Evolutionary conservation across 2,888 invertebrate genomes (phyloP), one percentile per base, ranked within the genome.

Genomic region (Epirrita christyi): DNA sequence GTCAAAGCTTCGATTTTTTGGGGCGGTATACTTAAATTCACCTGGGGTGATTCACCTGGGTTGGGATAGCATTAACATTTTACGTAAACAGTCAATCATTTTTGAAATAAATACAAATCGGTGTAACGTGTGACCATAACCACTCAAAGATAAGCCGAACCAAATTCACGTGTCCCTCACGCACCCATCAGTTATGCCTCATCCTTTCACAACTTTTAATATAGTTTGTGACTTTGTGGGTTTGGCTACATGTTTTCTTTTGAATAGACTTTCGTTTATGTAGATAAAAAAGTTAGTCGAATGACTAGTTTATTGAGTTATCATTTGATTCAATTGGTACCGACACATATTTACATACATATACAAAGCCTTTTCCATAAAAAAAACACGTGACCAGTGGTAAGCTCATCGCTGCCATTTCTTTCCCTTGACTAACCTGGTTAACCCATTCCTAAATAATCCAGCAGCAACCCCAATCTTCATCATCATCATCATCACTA

Each of bases 211-310:
- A 78, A 78, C 69, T 78, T 76, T 21, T 73, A 73, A 76, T 74
- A 75, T 64, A 77, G 71, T 78, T 80, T 71, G 64, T 53, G 59
- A 76, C 70, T 73, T 69, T 76, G 75, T 71, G 70, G 74, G 72
- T 68, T 73, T 73, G 73, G 73, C 69, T 55, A 65, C 58, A 64
- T 49, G 38, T 34, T 41, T 45, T 38, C 13, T 34, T 54, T 47
- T 43, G 42, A 54, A 54, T 47, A 28, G 13, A 45, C 32, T 45
- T 44, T 40, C 40, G 14, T 14, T 2, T 15, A 40, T 15, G 40
- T 40, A 32, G 21, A 32, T 43, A 37, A 32, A n/a, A n/a, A 27
- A 36, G 14, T 38, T 21, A 11, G n/a, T 10, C 10, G 10, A 28
- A 27, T 27, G 34, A 21, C 2, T 21, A 48, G 28, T 38, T 53